These are phyloP conservation scores for Archocentrus centrarchus DNA, from an alignment of 2,113 vertebrate species.

Conservation along the genomic window DNA sequence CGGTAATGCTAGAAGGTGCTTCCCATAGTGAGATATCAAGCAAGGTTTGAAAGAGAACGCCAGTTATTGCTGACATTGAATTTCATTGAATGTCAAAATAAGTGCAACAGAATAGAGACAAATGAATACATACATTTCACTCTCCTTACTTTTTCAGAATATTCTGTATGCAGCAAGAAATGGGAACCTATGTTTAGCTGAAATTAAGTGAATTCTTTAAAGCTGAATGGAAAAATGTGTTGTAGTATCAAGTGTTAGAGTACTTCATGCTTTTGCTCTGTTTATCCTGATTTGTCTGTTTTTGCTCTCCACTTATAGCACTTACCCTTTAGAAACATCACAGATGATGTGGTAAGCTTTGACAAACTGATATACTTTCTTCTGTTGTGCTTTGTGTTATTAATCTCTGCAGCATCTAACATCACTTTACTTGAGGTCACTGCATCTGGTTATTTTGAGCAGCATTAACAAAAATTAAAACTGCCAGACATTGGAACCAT, in stretches of 20 bases:
- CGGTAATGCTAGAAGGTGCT: too few relatives aligned
- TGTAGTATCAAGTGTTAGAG: neutral
- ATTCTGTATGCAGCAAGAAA: neutral
- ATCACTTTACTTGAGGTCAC: neutral
- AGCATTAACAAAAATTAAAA: conserved; percentile 4
- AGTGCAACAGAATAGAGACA: neutral
- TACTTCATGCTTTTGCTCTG: conserved; percentile 14
- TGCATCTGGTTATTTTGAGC: conserved; percentile 2
- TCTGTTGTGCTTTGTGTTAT: conserved; percentile 11
- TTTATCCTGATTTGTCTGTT: conserved; percentile 48
- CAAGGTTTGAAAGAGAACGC: too few relatives aligned
- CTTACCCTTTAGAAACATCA: conserved; percentile 93
- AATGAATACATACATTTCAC: neutral
- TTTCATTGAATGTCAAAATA: neutral
- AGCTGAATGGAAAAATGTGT: neutral
- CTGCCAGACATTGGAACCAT: neutral
- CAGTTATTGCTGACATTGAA: neutral
- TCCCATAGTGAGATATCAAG: too few relatives aligned
- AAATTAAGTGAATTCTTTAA: neutral
- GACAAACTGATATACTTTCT: neutral
- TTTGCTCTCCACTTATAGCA: conserved; percentile 83
- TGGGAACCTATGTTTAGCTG: neutral
- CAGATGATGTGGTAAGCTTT: conserved; percentile 95
- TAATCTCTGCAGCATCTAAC: conserved; percentile 31
- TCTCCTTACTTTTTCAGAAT: neutral